phyloP scores from a whole-genome alignment of 64 coral and sea anemone species.

The Porites lutea region DNA sequence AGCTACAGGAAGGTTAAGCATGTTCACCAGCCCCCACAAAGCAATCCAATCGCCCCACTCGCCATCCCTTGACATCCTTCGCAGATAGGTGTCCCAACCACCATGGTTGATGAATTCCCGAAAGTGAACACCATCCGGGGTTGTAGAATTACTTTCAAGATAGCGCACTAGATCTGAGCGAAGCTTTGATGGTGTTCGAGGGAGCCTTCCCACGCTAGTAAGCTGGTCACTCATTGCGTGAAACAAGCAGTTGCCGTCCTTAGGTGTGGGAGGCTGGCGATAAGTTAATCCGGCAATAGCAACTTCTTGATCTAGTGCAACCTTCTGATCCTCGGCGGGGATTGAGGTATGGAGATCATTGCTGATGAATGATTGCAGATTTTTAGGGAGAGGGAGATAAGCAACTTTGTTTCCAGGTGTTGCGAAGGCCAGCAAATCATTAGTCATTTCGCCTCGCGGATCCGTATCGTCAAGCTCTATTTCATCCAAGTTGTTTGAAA shows the following conservation, averaged over 20 bases:
- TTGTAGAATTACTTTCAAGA: conserved; percentile 7
- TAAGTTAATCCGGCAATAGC: not conserved
- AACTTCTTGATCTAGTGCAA: not conserved
- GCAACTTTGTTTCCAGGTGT: not conserved
- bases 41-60: conserved; percentile 29
- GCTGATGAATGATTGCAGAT: not conserved
- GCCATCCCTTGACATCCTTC: not conserved
- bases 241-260: conserved; percentile 22
- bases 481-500: not conserved
- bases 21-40: conserved; percentile 7
- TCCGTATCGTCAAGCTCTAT: not conserved
- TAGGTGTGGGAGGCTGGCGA: not conserved
- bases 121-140: conserved; percentile 3
- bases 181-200: not conserved
- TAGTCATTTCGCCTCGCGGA: not conserved
- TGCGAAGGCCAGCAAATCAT: not conserved
- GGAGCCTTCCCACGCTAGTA: not conserved
- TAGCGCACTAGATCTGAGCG: not conserved
- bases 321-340: not conserved
- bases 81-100: conserved; percentile 11
- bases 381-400: not conserved
- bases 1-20: not conserved
- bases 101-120: conserved; percentile 13
- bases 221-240: conserved; percentile 32
- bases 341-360: not conserved